These are phyloP conservation scores for Cathartes aura DNA, from an alignment of 2,113 vertebrate species.

Conservation along the genomic window DNA sequence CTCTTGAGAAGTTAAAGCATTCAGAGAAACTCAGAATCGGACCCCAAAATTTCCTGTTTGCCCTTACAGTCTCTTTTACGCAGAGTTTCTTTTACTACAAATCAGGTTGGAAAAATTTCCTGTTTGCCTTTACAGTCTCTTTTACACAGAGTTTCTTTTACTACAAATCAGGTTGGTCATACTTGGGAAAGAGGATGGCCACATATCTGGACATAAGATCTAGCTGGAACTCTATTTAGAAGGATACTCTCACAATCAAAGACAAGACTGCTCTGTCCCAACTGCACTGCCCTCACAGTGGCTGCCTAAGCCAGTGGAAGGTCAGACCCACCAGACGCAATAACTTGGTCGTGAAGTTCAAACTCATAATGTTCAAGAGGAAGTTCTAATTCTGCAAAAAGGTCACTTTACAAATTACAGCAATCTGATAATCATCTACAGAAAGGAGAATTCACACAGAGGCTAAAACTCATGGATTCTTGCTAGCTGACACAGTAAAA, in stretches of 20 bases:
- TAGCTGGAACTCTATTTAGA: neutral
- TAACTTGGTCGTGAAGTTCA: neutral
- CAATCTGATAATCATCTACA: no score
- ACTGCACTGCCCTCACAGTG: conserved; percentile 46
- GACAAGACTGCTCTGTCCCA: conserved; percentile 60
- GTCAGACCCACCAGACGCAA: neutral
- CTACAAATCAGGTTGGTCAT: neutral
- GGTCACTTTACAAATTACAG: neutral
- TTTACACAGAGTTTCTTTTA: neutral
- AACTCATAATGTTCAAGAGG: conserved; percentile 59
- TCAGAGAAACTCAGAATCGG: neutral
- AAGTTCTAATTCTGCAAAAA: conserved; percentile 64
- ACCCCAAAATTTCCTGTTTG: neutral
- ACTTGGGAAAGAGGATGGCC: neutral
- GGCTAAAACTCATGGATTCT: neutral
- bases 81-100: no score
- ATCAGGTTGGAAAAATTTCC: neutral
- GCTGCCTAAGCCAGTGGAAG: conserved; percentile 50
- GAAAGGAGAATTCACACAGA: neutral
- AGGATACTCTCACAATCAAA: conserved; percentile 70
- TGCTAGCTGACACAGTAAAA: neutral
- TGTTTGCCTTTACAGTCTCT: neutral
- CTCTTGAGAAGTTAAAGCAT: neutral
- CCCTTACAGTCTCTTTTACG: neutral
- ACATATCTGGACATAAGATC: neutral